These are phyloP conservation scores for Melangyna quadrimaculata DNA, from an alignment of 2,888 invertebrate genomes.

Conservation along the genomic window DNA sequence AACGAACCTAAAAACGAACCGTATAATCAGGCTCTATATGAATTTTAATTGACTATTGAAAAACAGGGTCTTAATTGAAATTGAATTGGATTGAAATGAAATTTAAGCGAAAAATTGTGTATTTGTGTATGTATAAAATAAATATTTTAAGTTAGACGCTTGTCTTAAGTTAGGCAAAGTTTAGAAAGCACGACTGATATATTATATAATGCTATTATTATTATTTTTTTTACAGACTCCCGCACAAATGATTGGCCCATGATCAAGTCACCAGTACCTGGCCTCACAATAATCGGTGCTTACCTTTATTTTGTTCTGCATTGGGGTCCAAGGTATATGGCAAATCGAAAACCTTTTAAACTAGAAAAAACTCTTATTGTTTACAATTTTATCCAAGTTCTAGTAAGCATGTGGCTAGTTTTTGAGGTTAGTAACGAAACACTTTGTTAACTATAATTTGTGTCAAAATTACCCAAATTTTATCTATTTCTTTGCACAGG, in stretches of 20 bases:
- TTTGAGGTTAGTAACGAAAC: constrained; percentile 75
- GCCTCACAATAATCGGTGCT: constrained; percentile 84
- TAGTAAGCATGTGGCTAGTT: constrained; percentile 91
- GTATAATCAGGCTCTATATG: too few species aligned
- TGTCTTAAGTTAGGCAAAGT: too few species aligned
- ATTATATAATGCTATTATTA: not conserved
- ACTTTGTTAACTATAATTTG: not conserved
- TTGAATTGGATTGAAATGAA: too few species aligned
- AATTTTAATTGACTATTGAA: too few species aligned
- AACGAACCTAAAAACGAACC: too few species aligned
- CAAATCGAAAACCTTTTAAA: constrained; percentile 91
- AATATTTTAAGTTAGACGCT: too few species aligned
- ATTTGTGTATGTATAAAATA: too few species aligned
- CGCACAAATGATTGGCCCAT: constrained; percentile 86
- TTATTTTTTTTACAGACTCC: constrained; percentile 81
- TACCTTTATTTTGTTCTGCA: constrained; percentile 88
- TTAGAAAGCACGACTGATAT: too few species aligned
- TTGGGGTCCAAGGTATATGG: constrained; percentile 94
- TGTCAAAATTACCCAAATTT: not conserved
- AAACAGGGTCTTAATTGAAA: too few species aligned
- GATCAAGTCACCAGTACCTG: constrained; percentile 87
- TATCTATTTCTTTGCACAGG: constrained; percentile 81
- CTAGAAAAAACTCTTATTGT: constrained; percentile 89
- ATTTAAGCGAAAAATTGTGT: too few species aligned
- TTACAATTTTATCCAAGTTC: constrained; percentile 94